phyloP scores from a whole-genome alignment of 2,797 vertebrate genomes.

The Fundulus diaphanus region DNA sequence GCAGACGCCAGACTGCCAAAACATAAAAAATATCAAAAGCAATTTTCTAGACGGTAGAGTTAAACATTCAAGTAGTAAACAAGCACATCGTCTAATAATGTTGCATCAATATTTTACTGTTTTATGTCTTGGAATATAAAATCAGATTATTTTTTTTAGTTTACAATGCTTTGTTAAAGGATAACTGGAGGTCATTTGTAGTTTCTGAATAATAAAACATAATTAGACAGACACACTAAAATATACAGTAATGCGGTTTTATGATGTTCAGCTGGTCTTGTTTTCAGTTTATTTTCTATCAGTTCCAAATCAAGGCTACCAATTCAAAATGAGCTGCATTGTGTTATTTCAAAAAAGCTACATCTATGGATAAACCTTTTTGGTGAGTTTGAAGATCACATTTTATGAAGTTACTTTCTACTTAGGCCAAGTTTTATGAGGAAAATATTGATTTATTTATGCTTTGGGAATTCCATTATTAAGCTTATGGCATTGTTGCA shows the following conservation, averaged over 20 bases:
- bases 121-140: conserved; percentile 32
- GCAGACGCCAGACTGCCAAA: neutral
- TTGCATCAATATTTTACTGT: conserved; percentile 13
- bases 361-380: neutral
- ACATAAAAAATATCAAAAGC: neutral
- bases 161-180: conserved; percentile 47
- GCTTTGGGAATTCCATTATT: no score
- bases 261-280: conserved; percentile 56
- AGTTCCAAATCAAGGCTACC: conserved; percentile 16
- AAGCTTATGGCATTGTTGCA: neutral
- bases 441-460: no score
- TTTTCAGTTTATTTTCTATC: conserved; percentile 34
- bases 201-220: conserved; percentile 65
- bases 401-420: neutral
- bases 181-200: conserved; percentile 68
- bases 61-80: neutral
- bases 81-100: conserved; percentile 16
- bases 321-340: neutral
- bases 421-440: no score
- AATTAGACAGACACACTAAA: conserved; percentile 60
- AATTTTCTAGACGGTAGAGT: neutral
- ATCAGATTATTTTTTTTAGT: conserved; percentile 22
- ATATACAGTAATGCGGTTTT: conserved; percentile 76
- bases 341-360: neutral
- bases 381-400: neutral